Conservation (phyloP, 2,888 invertebrate genomes). For the Dolichomitus sp. region DNA sequence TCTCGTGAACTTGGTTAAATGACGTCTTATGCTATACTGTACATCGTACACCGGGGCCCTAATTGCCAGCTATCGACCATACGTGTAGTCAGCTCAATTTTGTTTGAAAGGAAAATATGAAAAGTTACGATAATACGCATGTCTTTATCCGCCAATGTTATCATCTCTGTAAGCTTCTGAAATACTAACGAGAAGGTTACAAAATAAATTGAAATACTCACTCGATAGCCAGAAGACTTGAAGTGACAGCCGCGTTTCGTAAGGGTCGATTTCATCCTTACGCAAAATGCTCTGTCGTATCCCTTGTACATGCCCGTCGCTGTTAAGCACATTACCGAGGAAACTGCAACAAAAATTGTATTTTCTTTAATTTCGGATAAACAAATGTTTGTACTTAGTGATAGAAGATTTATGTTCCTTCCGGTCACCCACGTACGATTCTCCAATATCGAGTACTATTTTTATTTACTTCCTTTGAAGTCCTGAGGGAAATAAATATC, state of each 20-base stretch:
- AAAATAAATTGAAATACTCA: slow-evolving; percentile 87
- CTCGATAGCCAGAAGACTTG: slow-evolving; percentile 98
- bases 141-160: background rate
- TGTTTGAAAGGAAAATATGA: slow-evolving; percentile 26
- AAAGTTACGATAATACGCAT: background rate
- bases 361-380: background rate
- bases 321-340: slow-evolving; percentile 93
- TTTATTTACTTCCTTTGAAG: slow-evolving; percentile 49
- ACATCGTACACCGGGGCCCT: slow-evolving; percentile 30
- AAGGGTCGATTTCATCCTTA: slow-evolving; percentile 98
- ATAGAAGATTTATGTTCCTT: slow-evolving; percentile 13
- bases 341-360: slow-evolving; percentile 88
- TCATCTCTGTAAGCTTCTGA: background rate
- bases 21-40: slow-evolving; percentile 36
- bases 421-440: slow-evolving; percentile 6
- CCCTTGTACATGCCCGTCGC: slow-evolving; percentile 92
- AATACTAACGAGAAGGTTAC: background rate
- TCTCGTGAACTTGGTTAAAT: slow-evolving; percentile 47
- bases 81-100: slow-evolving; percentile 26
- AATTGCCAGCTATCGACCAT: slow-evolving; percentile 44
- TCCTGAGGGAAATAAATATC: slow-evolving; percentile 18
- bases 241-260: slow-evolving; percentile 99
- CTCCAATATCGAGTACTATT: slow-evolving; percentile 28
- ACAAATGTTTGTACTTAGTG: background rate
- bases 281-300: slow-evolving; percentile 96